Evolutionary conservation across 1,140 invertebrate species (phyloP).

Genomic region (Cotesia typhae): DNA sequence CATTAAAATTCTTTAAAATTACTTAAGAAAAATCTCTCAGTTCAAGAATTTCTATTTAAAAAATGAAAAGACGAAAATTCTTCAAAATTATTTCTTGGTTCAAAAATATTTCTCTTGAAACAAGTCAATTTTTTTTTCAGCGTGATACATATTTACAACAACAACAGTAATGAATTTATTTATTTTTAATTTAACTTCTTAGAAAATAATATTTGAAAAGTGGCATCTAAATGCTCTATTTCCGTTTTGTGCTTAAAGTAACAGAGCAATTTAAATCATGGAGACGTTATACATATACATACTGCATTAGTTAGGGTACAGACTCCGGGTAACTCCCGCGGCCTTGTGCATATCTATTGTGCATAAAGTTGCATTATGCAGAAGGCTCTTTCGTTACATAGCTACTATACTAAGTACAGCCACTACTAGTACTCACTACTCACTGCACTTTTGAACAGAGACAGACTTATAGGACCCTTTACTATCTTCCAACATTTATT

Average conservation of each 20-base stretch:
- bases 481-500: slow-evolving; percentile 8
- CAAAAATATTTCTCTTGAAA: no score
- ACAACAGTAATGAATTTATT: no score
- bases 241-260: slow-evolving; percentile 21
- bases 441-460: not conserved
- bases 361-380: slow-evolving; percentile 37
- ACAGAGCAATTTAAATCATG: slow-evolving; percentile 32
- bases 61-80: no score
- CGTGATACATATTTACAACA: no score
- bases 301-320: slow-evolving; percentile 13
- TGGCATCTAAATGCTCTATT: slow-evolving; percentile 17
- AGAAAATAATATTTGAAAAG: not conserved
- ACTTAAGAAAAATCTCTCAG: no score
- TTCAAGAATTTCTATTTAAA: no score
- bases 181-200: not conserved
- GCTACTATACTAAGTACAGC: slow-evolving; percentile 1
- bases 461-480: not conserved
- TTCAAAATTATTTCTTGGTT: no score
- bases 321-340: slow-evolving; percentile 23
- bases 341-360: slow-evolving; percentile 34
- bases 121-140: no score
- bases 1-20: no score
- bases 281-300: slow-evolving; percentile 3
- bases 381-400: slow-evolving; percentile 15
- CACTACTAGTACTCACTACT: slow-evolving; percentile 12